phyloP scores from a whole-genome alignment of 2,797 vertebrate genomes.

The Notamacropus eugenii region DNA sequence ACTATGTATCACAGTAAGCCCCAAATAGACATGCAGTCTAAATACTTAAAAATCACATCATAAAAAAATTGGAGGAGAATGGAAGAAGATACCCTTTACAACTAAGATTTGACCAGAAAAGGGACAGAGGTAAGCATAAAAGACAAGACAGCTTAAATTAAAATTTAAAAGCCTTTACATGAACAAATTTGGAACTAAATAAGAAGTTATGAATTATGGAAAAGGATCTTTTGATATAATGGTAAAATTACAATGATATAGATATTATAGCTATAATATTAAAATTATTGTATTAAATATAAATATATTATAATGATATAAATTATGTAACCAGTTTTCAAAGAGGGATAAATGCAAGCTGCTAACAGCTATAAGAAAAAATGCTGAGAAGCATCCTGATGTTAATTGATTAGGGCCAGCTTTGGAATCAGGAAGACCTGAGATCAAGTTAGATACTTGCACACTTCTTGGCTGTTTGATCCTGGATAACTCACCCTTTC shows the following conservation, averaged over 20 bases:
- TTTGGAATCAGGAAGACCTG: not conserved
- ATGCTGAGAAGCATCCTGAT: not conserved
- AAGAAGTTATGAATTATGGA: not conserved
- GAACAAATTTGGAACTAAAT: not conserved
- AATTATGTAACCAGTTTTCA: not conserved
- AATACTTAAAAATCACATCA: not conserved
- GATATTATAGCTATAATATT: no score
- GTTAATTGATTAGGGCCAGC: not conserved
- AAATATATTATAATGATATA: not conserved
- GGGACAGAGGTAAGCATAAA: no score
- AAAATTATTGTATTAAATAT: not conserved
- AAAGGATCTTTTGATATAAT: not conserved
- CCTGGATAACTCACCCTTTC: not conserved
- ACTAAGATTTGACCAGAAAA: no score
- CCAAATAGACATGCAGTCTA: not conserved
- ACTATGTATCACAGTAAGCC: not conserved
- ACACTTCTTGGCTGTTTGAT: not conserved
- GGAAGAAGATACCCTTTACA: no score
- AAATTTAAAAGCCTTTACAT: not conserved
- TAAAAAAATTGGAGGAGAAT: no score
- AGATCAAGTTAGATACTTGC: not conserved
- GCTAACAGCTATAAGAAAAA: not conserved
- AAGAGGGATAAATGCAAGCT: not conserved
- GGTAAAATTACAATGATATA: not conserved
- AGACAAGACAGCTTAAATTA: no score